Evolutionary conservation across 2,888 invertebrate species (phyloP), one percentile per base, ranked within the genome.

Genomic region (Carcina quercana): DNA sequence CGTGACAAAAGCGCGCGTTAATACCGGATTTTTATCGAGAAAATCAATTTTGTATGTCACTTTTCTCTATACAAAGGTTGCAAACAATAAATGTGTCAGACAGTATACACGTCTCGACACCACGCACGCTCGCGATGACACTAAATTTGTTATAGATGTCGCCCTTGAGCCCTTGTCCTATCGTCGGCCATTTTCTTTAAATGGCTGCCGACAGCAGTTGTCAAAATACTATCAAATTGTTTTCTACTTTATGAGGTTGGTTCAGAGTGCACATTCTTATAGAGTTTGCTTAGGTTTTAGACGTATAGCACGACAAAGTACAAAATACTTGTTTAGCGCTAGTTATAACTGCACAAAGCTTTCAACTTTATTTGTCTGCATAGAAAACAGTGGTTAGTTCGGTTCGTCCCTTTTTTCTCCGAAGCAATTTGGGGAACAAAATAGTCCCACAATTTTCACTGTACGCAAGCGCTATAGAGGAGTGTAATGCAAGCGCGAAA

Each of bases 141-240:
- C 80, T 80, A 73, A 78, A 75, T 53, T 67, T 47, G 41, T 24
- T 60, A 70, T 72, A 79, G 78, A 79, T 80, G 80, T 75, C 79
- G 78, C 71, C 56, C 13, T 21, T 15, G 25, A 78, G 78, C 71
- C 56, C 13, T 21, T 15, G 25, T 34, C 28, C 45, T 64, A 56
- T 52, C 54, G 58, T 65, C 74, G 49, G 73, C 75, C 76, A 76
- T 78, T 50, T 66, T 73, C 59, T 71, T 76, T n/a, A 80, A 76
- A 80, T 80, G 80, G 82, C 79, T 64, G 62, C 55, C 61, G 53
- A 61, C 54, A 53, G 45, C 45, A 68, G 52, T 61, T 66, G 74
- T 76, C 75, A 75, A 71, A 66, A 14, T 13, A 17, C 19, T 35
- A 15, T 55, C 66, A 42, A 11, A 4, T 1, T 2, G 65, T 48